Base-by-base conservation (phyloP, 2,797 vertebrate species). In the Anolis apletophallus region DNA sequence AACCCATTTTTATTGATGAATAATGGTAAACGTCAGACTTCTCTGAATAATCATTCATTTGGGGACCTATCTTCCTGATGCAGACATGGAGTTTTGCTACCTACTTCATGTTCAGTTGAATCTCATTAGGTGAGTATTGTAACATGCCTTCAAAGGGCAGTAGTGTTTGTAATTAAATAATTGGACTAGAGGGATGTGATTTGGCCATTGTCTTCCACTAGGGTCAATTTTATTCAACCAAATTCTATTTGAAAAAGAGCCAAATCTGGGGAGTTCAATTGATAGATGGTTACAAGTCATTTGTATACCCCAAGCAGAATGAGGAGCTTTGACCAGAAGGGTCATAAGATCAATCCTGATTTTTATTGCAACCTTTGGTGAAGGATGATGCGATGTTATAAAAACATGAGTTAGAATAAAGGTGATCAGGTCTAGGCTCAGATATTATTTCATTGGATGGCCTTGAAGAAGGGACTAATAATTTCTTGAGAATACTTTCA, bases 1-100 rank as follows among this genome's bases (percentile, higher is more conserved):
- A 88, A n/a, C 59, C 77, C 81, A 32, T 77, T 94, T 74, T 93
- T 80, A 87, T 72, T 89, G 92, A 93, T 87, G 68, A 84, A 79
- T 87, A 87, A 87, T 84, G 81, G 75, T 80, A 73, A 87, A 73
- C 29, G 69, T 40, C 77, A 73, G 81, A 73, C 86, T 83, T 80
- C 46, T 78, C 69, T 61, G 81, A 83, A 87, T 83, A 84, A 84
- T 80, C 57, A 79, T 64, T 87, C 81, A 84, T 84, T 67, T 73
- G 23, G 46, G 46, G 55, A 72, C 68, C 81, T 87, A 78, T 77
- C 73, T 87, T 72, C 54, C 74, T 83, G 54, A 71, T 50, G 36
- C 86, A 83, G 80, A 46, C 75, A 55, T 40, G 13, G 40, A 73
- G 57, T 34, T 55, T 71, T 54, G 75, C 75, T 84, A 5, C 55